phyloP scores from a whole-genome alignment of 2,797 vertebrate genomes.

The Lophotriccus pileatus region DNA sequence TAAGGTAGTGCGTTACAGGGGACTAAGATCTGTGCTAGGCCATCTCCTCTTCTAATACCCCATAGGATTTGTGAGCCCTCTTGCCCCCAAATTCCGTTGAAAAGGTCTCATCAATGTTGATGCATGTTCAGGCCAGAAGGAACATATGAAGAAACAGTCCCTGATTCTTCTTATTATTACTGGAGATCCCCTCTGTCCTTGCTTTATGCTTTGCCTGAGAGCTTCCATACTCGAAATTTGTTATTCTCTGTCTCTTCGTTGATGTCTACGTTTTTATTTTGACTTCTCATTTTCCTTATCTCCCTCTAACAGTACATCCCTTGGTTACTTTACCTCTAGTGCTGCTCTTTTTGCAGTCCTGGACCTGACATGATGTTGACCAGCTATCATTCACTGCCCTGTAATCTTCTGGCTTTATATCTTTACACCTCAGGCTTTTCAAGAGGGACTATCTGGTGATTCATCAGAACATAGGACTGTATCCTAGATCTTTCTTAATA shows the following conservation, averaged over 20 bases:
- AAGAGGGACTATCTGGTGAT: not conserved
- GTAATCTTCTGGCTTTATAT: not conserved
- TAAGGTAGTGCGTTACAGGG: not conserved
- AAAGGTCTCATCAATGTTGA: not conserved
- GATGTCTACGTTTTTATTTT: not conserved
- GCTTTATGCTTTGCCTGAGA: not conserved
- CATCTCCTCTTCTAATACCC: not conserved
- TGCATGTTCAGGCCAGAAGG: not conserved
- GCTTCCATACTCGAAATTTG: not conserved
- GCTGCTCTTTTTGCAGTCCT: not conserved
- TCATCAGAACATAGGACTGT: not conserved
- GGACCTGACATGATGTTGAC: accelerated
- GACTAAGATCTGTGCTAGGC: not conserved
- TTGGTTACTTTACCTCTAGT: not conserved
- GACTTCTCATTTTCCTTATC: not conserved
- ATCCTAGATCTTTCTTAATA: not conserved
- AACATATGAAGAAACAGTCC: not conserved
- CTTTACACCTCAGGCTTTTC: not conserved
- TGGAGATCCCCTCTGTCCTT: not conserved
- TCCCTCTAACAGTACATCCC: not conserved
- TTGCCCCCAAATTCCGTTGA: not conserved
- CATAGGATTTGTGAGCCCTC: not conserved
- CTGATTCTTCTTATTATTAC: not conserved
- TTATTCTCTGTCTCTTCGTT: not conserved
- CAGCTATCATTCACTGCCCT: not conserved